Evolutionary conservation across 2,113 vertebrate species (phyloP).

Genomic region (Kryptolebias marmoratus): DNA sequence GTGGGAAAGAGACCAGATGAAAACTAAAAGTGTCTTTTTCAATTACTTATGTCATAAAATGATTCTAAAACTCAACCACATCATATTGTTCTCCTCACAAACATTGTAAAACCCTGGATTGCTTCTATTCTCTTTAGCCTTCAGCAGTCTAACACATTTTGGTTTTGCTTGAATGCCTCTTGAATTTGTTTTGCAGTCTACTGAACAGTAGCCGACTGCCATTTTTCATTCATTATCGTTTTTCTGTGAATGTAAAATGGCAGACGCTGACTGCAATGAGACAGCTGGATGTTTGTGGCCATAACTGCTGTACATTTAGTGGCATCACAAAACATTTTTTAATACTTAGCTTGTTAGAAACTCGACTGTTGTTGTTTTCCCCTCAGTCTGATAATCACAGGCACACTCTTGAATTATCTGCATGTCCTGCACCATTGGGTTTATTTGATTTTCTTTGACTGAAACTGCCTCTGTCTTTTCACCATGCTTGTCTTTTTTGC

Average conservation of each 20-base stretch:
- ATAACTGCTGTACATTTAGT: neutral
- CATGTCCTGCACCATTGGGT: neutral
- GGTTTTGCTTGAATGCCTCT: conserved; percentile 13
- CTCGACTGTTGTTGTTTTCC: neutral
- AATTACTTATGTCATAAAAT: neutral
- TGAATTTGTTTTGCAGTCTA: conserved; percentile 5
- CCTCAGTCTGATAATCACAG: conserved; percentile 1
- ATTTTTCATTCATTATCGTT: conserved; percentile 8
- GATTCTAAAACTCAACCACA: neutral
- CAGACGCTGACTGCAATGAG: neutral
- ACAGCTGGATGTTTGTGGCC: conserved; percentile 10
- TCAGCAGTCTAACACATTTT: conserved; percentile 1
- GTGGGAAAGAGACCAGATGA: neutral
- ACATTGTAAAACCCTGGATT: neutral
- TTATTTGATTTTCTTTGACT: neutral
- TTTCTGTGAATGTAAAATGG: neutral
- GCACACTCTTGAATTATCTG: neutral
- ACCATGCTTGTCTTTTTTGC: too few relatives aligned
- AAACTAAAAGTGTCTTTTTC: neutral
- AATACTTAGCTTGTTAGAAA: conserved; percentile 13
- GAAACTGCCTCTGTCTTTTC: neutral
- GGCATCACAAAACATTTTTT: conserved; percentile 4
- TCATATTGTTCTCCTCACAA: neutral
- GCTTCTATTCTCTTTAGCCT: conserved; percentile 9
- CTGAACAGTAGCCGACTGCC: conserved; percentile 3